phyloP scores from a whole-genome alignment of 2,797 vertebrate genomes.

The Leptatherina wallacei region DNA sequence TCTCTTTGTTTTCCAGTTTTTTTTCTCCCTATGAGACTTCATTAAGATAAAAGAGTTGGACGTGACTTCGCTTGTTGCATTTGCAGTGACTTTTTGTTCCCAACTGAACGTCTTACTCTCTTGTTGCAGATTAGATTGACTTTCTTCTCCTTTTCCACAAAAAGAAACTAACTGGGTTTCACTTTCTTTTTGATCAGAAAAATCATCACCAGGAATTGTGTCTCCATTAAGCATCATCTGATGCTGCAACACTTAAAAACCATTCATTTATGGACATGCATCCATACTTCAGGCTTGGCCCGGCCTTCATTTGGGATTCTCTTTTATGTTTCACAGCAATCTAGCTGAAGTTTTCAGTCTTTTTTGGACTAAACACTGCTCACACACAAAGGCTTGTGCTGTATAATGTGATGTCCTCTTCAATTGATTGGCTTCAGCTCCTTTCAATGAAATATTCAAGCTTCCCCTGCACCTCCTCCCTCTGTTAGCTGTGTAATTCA shows the following conservation, averaged over 20 bases:
- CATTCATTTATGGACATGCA: slow-evolving; percentile 17
- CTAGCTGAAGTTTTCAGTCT: slow-evolving; percentile 32
- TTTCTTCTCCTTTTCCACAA: slow-evolving; percentile 10
- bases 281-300: slow-evolving; percentile 23
- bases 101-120: slow-evolving; percentile 17
- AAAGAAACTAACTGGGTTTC: neutral
- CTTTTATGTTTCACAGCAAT: slow-evolving; percentile 47
- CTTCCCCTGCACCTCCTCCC: slow-evolving; percentile 24
- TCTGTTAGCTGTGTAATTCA: slow-evolving; percentile 38
- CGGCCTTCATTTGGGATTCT: slow-evolving; percentile 49
- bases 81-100: slow-evolving; percentile 14
- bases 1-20: neutral
- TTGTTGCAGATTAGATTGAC: slow-evolving; percentile 34
- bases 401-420: slow-evolving; percentile 46
- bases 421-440: slow-evolving; percentile 63
- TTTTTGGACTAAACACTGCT: slow-evolving; percentile 39
- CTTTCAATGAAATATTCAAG: slow-evolving; percentile 68
- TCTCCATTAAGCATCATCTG: slow-evolving; percentile 7
- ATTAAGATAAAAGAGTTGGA: slow-evolving; percentile 43
- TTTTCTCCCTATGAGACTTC: neutral
- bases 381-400: slow-evolving; percentile 15
- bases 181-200: neutral
- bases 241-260: slow-evolving; percentile 4
- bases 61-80: slow-evolving; percentile 65
- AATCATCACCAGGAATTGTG: slow-evolving; percentile 6